Base-by-base conservation (phyloP, 2,113 vertebrate genomes). In the Paedocypris sp. region DNA sequence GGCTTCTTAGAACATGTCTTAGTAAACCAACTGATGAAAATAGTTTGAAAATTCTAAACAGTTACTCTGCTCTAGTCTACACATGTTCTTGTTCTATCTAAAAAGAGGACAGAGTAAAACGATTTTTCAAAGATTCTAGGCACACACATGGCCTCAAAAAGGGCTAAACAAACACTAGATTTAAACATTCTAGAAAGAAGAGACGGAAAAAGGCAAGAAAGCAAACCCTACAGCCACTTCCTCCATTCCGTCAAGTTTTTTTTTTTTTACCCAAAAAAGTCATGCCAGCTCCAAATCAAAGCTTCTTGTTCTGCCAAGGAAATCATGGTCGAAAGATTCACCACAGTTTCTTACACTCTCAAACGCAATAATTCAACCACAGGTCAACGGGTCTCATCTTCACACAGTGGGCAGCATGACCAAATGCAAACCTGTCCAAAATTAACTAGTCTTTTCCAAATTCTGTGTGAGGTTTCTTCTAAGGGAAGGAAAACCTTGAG, bases 271-370 rank as follows among this genome's bases (percentile, higher is more conserved):
- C 56, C 31, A 53, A 48, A 68, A 45, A 62, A 36, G 9, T 20
- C 43, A 25, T 62, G 60, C 52, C 45, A 68, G 45, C 32, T 62
- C 25, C 53, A 41, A 61, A 56, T 33, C 42, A 56, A 16, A 7
- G 19, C 10, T n/a, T 26, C 26, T n/a, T 13, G 26, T 23, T 63
- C 23, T 63, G 66, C 60, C 60, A 68, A 68, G 51, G 66, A 63
- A 58, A 62, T 63, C 49, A 32, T 60, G 57, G 66, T 68, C 66
- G 50, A 63, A 62, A 58, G 60, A 67, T 67, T 33, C 56, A 51
- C 56, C 32, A 46, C 5, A 19, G 51, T n/a, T n/a, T n/a, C n/a
- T n/a, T n/a, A n/a, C 53, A 66, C 18, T 22, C 58, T 29, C 32
- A 39, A 43, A 31, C 28, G 23, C 45, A 45, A 28, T 16, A 13